Conservation (phyloP, 2,113 vertebrate genomes). For the Drymodes brunneopygia region DNA sequence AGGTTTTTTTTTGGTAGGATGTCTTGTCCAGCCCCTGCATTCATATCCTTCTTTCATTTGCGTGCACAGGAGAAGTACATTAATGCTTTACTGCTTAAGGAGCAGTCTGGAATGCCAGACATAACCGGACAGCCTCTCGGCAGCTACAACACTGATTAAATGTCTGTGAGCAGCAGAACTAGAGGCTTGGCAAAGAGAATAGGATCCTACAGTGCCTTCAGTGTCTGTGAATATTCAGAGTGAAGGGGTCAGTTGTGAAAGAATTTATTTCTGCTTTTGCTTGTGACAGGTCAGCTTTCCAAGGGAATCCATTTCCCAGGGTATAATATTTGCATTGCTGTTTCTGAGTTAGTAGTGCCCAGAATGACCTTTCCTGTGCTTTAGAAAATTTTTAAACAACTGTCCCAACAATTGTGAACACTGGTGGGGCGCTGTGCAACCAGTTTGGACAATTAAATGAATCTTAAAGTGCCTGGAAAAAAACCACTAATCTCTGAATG, state of each 20-base stretch:
- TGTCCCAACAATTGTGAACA: not conserved
- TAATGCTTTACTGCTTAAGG: not conserved
- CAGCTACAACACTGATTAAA: not conserved
- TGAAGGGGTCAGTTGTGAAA: not conserved
- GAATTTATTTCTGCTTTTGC: not conserved
- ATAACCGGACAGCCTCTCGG: not conserved
- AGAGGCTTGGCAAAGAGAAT: not conserved
- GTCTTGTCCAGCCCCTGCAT: not conserved
- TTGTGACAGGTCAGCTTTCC: not conserved
- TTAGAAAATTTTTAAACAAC: not conserved
- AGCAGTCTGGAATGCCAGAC: not conserved
- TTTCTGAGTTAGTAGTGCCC: not conserved
- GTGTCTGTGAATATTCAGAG: not conserved
- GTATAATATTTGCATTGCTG: not conserved
- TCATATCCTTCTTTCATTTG: not conserved
- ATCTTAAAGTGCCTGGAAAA: not conserved
- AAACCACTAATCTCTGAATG: fast-evolving
- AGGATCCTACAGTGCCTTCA: not conserved
- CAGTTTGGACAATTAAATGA: not conserved
- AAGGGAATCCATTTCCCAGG: not conserved
- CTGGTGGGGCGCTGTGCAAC: not conserved
- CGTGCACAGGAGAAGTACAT: not conserved
- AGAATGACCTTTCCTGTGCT: not conserved
- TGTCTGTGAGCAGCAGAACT: not conserved
- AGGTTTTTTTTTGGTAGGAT: not conserved